Base-by-base conservation (phyloP, 2,113 vertebrate species). In the Cnemophilus loriae region DNA sequence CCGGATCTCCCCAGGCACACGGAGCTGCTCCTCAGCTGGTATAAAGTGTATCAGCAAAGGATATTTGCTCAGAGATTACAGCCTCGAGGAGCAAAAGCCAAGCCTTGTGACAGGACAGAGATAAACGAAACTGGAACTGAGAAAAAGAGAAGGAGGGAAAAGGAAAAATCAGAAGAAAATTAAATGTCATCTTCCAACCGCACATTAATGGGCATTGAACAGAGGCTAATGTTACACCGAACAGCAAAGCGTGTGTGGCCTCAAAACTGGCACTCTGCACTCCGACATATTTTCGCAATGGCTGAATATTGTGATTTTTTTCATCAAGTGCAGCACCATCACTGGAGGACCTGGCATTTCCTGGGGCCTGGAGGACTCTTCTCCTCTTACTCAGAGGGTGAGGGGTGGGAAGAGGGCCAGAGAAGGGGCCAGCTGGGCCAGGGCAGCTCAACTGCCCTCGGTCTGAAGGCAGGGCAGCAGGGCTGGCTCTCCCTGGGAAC, bases 351-450 rank as follows among this genome's bases (percentile, higher is more conserved):
- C n/a, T 49, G 49, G n/a, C 22, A n/a, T 35, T 69, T 65, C 35
- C 1, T 0, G 0, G n/a, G 33, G 24, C 15, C 10, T 3, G 0
- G 12, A 69, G 55, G 53, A 69, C 18, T 2, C 13, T 16, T 49
- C 44, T 68, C 28, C 3, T 5, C 27, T 39, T 26, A 16, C 21
- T 60, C 1, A 1, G 47, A 89, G n/a, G 17, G 18, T 2, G 4
- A 59, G 9, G 9, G 28, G 13, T 16, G 5, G 21, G 22, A 87
- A 13, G 11, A 12, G 16, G 42, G 17, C 26, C 16, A 64, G 65
- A 52, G 56, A 30, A 53, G 21, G 28, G 19, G 5, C 5, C 10
- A 9, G 1, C 3, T 3, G 46, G 13, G 32, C 18, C 24, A 28
- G 63, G 23, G 16, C 24, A 63, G 24, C 18, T n/a, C 30, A 17